These are phyloP conservation scores for Pantherophis alleghaniensis DNA, from an alignment of 2,797 vertebrate species.

Conservation along the genomic window DNA sequence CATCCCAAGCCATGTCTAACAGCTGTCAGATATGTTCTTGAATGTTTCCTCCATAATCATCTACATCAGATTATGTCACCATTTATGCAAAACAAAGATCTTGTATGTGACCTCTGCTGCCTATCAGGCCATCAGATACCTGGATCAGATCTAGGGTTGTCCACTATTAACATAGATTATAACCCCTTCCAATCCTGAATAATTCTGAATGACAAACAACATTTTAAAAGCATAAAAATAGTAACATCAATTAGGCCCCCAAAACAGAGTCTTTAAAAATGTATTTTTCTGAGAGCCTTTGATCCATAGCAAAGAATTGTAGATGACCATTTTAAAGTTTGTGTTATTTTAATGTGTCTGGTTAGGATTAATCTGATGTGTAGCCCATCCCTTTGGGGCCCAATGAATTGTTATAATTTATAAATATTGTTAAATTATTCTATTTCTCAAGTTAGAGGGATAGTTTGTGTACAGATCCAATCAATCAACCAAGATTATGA, in stretches of 20 bases:
- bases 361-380: neutral
- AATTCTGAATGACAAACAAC: neutral
- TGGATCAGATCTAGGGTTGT: neutral
- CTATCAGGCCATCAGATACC: neutral
- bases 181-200: neutral
- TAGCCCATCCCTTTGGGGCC: neutral
- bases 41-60: neutral
- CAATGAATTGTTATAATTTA: neutral
- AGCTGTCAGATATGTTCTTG: neutral
- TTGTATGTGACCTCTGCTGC: neutral
- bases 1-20: neutral
- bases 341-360: neutral
- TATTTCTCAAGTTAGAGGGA: neutral
- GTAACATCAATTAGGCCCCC: neutral
- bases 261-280: neutral
- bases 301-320: neutral
- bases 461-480: neutral
- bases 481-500: neutral
- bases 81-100: neutral
- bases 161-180: neutral
- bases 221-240: neutral
- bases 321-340: neutral
- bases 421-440: neutral
- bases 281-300: neutral
- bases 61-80: neutral